phyloP scores from a whole-genome alignment of 2,113 vertebrate genomes.

The Catharus minimus region DNA sequence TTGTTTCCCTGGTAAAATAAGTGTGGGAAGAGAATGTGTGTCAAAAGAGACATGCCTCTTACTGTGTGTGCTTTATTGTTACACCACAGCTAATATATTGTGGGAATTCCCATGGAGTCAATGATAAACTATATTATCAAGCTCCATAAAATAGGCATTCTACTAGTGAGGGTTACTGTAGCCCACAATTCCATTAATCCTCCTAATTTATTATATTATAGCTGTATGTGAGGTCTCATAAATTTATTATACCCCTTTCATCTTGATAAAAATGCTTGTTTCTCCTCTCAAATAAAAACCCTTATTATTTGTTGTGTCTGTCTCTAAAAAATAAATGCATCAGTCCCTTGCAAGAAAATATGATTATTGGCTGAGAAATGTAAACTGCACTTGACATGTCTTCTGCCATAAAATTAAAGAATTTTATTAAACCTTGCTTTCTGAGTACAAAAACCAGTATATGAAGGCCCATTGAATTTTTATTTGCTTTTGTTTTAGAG shows the following conservation, averaged over 20 bases:
- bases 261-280: conserved; percentile 78
- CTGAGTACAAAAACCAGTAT: conserved; percentile 49
- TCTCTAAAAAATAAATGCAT: conserved; percentile 76
- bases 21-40: conserved; percentile 97
- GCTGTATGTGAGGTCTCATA: conserved; percentile 86
- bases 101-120: conserved; percentile 89
- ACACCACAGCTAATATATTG: conserved; percentile 89
- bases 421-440: conserved; percentile 76
- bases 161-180: conserved; percentile 83
- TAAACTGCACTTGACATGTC: conserved; percentile 80
- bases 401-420: conserved; percentile 76
- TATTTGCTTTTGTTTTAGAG: conserved; percentile 69
- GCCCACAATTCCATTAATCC: conserved; percentile 84
- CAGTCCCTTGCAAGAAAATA: conserved; percentile 78
- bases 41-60: conserved; percentile 90
- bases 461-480: conserved; percentile 70
- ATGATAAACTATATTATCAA: conserved; percentile 88
- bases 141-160: conserved; percentile 83
- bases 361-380: conserved; percentile 78
- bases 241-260: conserved; percentile 84
- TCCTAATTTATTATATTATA: conserved; percentile 87
- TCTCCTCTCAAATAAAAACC: conserved; percentile 76
- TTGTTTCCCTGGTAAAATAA: conserved; percentile 93
- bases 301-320: conserved; percentile 81
- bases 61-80: conserved; percentile 90